Evolutionary conservation across 2,888 invertebrate species (phyloP), one percentile per base, ranked within the genome.

Genomic region (Lumbricus terrestris): DNA sequence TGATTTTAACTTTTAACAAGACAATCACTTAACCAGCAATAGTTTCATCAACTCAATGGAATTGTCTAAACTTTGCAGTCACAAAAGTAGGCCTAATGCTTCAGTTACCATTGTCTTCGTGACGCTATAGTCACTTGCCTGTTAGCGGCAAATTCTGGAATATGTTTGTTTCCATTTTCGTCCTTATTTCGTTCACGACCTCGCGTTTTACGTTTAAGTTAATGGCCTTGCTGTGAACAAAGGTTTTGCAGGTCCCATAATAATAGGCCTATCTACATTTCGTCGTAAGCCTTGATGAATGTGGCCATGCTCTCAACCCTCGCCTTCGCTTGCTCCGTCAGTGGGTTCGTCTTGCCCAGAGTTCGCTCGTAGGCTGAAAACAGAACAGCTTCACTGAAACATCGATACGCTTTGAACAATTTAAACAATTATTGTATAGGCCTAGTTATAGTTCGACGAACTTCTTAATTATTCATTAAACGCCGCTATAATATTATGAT

Each of bases 351-450:
- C 18, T 85, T 34, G 37, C 85, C 85, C 6, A 85, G 85, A 15
- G 85, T 85, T 35, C 85, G 1, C 34, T 85, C 85, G 23, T 85
- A 85, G 37, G 85, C 85, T 85, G 35, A 85, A n/a, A 85, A 85
- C 37, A 69, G n/a, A 69, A 11, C 29, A 0, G n/a, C 16, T 69
- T 47, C 47, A 20, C 23, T 23, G 18, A 18, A 20, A 11, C 5
- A 47, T 47, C 23, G 23, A 47, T n/a, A 47, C 20, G 13, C 4
- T 69, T 69, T 69, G n/a, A n/a, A 69, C 69, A 69, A n/a, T 3
- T 69, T 69, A 69, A 0, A n/a, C n/a, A 69, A n/a, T 69, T 69
- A 1, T 69, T 11, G n/a, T n/a, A 11, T 40, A 15, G 15, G 40
- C 6, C 15, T 15, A 40, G n/a, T n/a, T n/a, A n/a, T n/a, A 47